Evolutionary conservation across 2,797 vertebrate species (phyloP).

Genomic region (Sternotherus odoratus): DNA sequence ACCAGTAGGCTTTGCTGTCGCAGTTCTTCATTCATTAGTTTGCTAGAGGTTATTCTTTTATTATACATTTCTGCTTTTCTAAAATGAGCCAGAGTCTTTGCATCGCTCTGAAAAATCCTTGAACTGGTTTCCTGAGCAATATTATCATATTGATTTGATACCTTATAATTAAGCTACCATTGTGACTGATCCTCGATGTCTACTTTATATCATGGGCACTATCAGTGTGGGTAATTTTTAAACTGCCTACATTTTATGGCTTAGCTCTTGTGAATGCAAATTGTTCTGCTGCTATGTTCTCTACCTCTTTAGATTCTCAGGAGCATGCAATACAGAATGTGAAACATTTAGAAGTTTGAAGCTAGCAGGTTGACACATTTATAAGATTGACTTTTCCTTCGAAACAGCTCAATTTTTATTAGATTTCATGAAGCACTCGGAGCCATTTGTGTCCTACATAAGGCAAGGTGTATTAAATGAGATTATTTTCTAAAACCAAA

Average conservation of each 20-base stretch:
- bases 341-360: conserved; percentile 46
- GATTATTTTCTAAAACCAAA: conserved; percentile 37
- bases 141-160: not conserved
- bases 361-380: conserved; percentile 29
- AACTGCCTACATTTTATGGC: not conserved
- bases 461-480: conserved; percentile 10
- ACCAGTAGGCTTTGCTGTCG: not conserved
- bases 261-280: conserved; percentile 27
- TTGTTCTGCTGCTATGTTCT: not conserved
- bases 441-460: conserved; percentile 34
- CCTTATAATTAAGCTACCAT: not conserved
- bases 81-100: not conserved
- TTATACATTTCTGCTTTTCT: not conserved
- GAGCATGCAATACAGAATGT: conserved; percentile 2
- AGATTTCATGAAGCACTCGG: conserved; percentile 43
- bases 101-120: not conserved
- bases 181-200: not conserved
- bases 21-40: not conserved
- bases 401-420: conserved; percentile 57
- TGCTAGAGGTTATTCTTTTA: not conserved
- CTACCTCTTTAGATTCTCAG: not conserved
- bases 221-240: not conserved
- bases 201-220: not conserved
- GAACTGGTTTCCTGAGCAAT: not conserved
- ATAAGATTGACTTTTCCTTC: conserved; percentile 56